Base-by-base conservation (phyloP, 2,113 vertebrate genomes). In the Typhlomys cinereus region DNA sequence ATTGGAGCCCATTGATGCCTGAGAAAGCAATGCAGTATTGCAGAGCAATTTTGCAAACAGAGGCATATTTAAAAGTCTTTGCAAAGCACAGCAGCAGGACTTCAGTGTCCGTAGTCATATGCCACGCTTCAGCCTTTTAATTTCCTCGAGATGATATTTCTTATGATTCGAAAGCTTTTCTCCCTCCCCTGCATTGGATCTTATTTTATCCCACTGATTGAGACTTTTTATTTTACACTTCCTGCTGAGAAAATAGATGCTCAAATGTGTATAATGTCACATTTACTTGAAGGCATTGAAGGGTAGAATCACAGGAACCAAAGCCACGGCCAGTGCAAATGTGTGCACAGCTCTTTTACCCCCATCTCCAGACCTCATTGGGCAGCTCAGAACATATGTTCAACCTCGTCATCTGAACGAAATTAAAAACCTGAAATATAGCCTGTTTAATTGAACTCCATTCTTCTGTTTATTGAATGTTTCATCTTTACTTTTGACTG, bases 141-240 rank as follows among this genome's bases (percentile, higher is more conserved):
- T 96, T 96, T 92, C 91, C 89, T 93, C 0, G 3, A 94, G 89
- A 93, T 95, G 89, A 46, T 92, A 95, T 95, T 96, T 96, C 94
- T 96, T 95, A 88, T 79, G 79, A 95, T 96, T 87, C 75, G 88
- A 96, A 96, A 95, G 94, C 78, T 95, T 95, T 94, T 74, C 89
- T 92, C 85, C 90, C 64, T 95, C 84, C 76, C 78, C 57, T 94
- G 87, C 96, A 94, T 93, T 93, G 94, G 91, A 94, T 95, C 94
- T 97, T 94, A 95, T 96, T 95, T 96, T 97, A 96, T 95, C 94
- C 93, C 90, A 93, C 96, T 96, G 95, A 97, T 96, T 96, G 95
- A 93, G 79, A 57, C 89, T 96, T 76, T 97, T 95, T 96, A 94
- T 96, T 88, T 91, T 93, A 70, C 71, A 91, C 94, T 96, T 97